Evolutionary conservation across 1,140 invertebrate species (phyloP).

Genomic region (Penaeus indicus): DNA sequence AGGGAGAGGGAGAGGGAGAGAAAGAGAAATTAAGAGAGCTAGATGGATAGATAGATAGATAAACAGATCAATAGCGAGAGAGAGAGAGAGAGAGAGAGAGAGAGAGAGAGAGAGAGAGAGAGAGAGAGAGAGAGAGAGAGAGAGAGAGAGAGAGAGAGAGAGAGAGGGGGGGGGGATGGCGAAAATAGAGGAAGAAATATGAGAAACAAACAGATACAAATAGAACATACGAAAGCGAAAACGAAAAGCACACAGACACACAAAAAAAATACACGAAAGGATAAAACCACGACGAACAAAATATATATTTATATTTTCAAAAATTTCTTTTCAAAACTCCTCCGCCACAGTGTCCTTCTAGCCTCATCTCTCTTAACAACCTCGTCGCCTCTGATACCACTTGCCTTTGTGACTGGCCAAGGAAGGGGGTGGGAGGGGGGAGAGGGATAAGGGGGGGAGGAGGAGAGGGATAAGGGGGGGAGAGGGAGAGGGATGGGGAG

Average conservation of each 20-base stretch:
- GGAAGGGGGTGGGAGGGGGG: not conserved
- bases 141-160: not conserved
- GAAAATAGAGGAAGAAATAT: not conserved
- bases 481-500: not conserved
- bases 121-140: not conserved
- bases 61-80: too few species aligned
- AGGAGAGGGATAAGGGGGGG: not conserved
- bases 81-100: not conserved
- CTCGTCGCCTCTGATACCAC: too few species aligned
- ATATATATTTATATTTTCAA: too few species aligned
- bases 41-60: too few species aligned
- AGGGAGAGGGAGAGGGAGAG: too few species aligned
- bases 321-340: too few species aligned
- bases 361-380: too few species aligned
- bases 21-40: too few species aligned
- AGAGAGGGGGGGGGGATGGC: not conserved
- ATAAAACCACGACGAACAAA: too few species aligned
- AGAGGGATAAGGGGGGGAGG: not conserved
- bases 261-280: not conserved
- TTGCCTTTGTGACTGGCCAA: not conserved
- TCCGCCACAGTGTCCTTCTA: too few species aligned
- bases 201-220: too few species aligned
- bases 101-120: not conserved
- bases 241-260: not conserved
- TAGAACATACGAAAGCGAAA: not conserved